Base-by-base conservation (phyloP, 2,113 vertebrate species). In the Dicentrarchus labrax region DNA sequence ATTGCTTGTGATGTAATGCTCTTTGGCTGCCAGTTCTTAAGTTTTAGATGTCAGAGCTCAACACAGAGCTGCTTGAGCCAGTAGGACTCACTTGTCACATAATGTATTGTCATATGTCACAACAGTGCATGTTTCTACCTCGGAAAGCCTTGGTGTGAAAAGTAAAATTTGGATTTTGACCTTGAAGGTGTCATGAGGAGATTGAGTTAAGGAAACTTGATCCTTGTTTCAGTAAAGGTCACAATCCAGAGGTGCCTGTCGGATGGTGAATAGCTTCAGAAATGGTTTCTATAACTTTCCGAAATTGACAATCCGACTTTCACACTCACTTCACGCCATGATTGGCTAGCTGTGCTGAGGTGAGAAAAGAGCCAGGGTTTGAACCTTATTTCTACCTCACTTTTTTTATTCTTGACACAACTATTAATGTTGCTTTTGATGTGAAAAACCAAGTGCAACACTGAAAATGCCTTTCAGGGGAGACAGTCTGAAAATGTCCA, bases 11-110 rank as follows among this genome's bases (percentile, higher is more conserved):
- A 59, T 62, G 15, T 4, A 43, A 10, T 59, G n/a, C 9, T 68
- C 36, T 74, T 48, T 11, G 36, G 24, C 39, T 47, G 22, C 24
- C 45, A 41, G 45, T 53, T n/a, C 12, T n/a, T 60, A 4, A 22
- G 39, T 65, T 80, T 56, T 38, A 50, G 41, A 50, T 64, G 30
- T 57, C 72, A 72, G 22, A 22, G 12, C 47, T 64, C 53, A 22
- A 36, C 38, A 72, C 36, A 48, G 47, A 61, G 53, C 45, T 54
- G 66, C 38, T 60, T 16, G 38, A 59, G 71, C 41, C 41, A 19
- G n/a, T 36, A 24, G 21, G 30, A 30, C 30, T 30, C 30, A 30
- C 30, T 30, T 30, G 30, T 30, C 30, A 30, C 30, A 30, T 30
- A 30, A 30, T 3, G 30, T 30, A 30, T 30, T 30, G 30, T 30